Evolutionary conservation across 2,797 vertebrate genomes (phyloP).

Genomic region (Amniataba percoides): DNA sequence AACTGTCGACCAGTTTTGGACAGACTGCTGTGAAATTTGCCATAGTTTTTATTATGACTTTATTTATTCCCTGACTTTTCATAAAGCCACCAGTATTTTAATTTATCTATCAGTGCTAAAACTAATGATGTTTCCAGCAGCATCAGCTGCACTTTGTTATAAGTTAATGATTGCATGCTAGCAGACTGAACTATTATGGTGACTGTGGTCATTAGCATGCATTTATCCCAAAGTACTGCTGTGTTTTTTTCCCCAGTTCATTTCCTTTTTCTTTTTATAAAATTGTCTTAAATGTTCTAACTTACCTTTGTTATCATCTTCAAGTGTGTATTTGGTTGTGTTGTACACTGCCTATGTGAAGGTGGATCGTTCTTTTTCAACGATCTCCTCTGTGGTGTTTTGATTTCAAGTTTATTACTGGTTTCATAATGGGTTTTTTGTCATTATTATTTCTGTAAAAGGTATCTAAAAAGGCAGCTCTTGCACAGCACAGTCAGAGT

Average conservation of each 20-base stretch:
- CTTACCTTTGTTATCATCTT: neutral
- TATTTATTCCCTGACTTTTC: neutral
- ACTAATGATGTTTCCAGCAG: too few relatives aligned
- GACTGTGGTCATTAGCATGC: neutral
- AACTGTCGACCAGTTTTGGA: too few relatives aligned
- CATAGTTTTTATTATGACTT: neutral
- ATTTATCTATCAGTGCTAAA: too few relatives aligned
- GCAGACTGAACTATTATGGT: neutral
- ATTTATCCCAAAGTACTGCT: neutral
- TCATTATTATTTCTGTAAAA: too few relatives aligned
- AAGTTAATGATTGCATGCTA: neutral
- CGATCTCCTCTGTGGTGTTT: too few relatives aligned
- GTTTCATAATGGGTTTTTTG: too few relatives aligned
- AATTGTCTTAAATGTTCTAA: neutral
- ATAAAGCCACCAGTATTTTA: neutral
- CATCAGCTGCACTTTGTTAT: too few relatives aligned
- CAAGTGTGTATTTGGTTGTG: neutral
- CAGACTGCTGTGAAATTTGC: neutral
- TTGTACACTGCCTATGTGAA: neutral
- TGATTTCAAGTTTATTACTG: too few relatives aligned
- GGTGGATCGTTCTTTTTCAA: too few relatives aligned
- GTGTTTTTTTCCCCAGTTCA: neutral
- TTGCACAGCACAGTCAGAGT: slow-evolving; percentile 7
- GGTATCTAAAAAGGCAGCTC: neutral
- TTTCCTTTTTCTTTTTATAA: neutral